These are phyloP conservation scores for Amphibalanus amphitrite DNA, from an alignment of 1,140 invertebrate species.

Conservation along the genomic window DNA sequence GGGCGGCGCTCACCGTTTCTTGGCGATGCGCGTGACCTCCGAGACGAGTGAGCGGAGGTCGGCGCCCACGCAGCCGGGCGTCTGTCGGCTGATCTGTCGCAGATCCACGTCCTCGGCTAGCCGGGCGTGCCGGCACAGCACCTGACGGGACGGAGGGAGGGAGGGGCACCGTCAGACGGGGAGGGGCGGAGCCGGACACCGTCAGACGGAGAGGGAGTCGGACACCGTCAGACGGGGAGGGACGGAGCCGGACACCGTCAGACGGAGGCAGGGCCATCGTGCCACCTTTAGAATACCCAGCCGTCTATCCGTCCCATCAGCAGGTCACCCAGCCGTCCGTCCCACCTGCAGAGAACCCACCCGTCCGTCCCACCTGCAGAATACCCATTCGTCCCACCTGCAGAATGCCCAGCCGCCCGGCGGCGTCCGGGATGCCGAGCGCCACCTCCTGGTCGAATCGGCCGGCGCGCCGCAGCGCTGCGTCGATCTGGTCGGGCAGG, in stretches of 20 bases:
- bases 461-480: slow-evolving; percentile 73
- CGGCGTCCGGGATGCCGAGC: slow-evolving; percentile 77
- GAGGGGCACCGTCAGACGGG: too few species aligned
- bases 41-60: slow-evolving; percentile 72
- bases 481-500: slow-evolving; percentile 79
- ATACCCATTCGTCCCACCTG: neutral
- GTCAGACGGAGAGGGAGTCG: slow-evolving; percentile 35
- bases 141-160: neutral
- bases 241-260: slow-evolving; percentile 33
- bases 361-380: too few species aligned
- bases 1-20: neutral
- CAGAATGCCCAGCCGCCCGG: slow-evolving; percentile 57
- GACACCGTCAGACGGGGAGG: too few species aligned
- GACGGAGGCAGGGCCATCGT: too few species aligned
- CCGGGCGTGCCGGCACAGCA: slow-evolving; percentile 28
- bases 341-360: too few species aligned
- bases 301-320: too few species aligned
- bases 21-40: slow-evolving; percentile 51
- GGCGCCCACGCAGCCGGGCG: slow-evolving; percentile 92
- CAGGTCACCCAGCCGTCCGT: too few species aligned
- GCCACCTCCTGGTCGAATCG: slow-evolving; percentile 81
- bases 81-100: slow-evolving; percentile 52
- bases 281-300: too few species aligned
- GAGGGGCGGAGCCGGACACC: slow-evolving; percentile 25
- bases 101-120: slow-evolving; percentile 50